Percentiles rank a stretch among this genome's conserved stretches.
Evolutionary conservation across 2,113 vertebrate species (phyloP).

Genomic region (Xiphias gladius): DNA sequence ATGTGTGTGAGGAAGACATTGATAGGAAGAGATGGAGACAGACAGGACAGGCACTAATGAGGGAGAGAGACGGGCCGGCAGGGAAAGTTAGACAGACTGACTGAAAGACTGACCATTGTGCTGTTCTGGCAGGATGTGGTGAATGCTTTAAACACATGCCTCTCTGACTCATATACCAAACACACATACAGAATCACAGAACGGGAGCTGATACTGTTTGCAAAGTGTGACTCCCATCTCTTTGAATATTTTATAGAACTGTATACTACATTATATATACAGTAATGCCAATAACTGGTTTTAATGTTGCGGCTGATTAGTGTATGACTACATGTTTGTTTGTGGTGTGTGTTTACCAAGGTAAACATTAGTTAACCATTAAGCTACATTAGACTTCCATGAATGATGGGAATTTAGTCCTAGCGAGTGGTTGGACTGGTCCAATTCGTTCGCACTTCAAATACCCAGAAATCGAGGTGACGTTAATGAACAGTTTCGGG

Average conservation of each 20-base stretch:
- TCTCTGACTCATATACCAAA: conserved; percentile 34
- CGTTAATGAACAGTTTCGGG: too few species aligned
- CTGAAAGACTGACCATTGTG: conserved; percentile 35
- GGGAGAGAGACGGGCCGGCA: neutral
- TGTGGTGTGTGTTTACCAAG: neutral
- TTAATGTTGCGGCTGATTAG: too few species aligned
- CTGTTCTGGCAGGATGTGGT: conserved; percentile 24
- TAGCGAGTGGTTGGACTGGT: too few species aligned
- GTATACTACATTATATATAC: neutral
- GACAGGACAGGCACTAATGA: neutral
- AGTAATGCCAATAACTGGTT: too few species aligned
- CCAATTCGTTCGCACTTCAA: neutral
- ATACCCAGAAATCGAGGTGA: neutral
- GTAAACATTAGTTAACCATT: neutral
- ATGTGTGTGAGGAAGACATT: conserved; percentile 13
- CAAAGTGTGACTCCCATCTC: neutral
- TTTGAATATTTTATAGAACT: neutral
- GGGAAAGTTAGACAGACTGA: neutral
- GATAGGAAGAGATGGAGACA: neutral
- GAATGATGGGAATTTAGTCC: too few species aligned
- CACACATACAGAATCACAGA: conserved; percentile 21
- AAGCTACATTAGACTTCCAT: neutral
- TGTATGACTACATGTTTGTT: neutral
- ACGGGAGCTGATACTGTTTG: neutral
- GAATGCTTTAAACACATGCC: conserved; percentile 38